Base-by-base conservation (phyloP, 2,888 invertebrate species). In the Eupsilia transversa region DNA sequence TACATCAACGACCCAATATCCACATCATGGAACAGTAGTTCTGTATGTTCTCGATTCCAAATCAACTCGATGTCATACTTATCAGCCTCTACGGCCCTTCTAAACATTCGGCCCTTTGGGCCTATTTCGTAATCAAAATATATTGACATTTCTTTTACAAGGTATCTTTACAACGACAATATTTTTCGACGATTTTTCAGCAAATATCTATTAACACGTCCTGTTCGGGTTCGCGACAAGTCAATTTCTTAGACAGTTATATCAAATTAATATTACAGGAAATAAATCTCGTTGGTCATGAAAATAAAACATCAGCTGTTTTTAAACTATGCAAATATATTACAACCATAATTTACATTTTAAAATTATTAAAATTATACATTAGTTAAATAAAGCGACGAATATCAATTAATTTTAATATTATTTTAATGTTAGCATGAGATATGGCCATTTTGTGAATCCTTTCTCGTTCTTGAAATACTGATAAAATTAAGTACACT, bases 301-400 rank as follows among this genome's bases (percentile, higher is more conserved):
- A 84, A 78, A 84, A 86, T 87, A 80, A 84, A 72, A 79, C 85
- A 82, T 64, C 73, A 71, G 23, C 63, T 60, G 71, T 83, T 90
- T 72, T 91, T 91, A 90, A 91, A 92, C 89, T 94, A 93, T 91
- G 89, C 89, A 89, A 92, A 93, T 95, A 94, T 94, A 95, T 94
- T 94, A 94, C 93, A 94, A 91, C 85, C 89, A 94, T 91, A 94
- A 94, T 94, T 94, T 94, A 93, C 92, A 93, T 83, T 83, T 88
- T 88, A 88, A 87, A 87, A 89, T 86, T 84, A 86, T 83, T 88
- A 87, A 87, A 87, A 89, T 86, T 84, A 86, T 83, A 88, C 77
- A 91, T 89, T 85, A 88, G 81, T 88, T 83, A 89, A 86, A 88
- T 87, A 85, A 82, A 84, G 84, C 78, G 68, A 82, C 74, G 63